Percentiles rank a stretch among this genome's conserved stretches.
Evolutionary conservation across 2,797 vertebrate genomes (phyloP).

Genomic region (Labroides dimidiatus): DNA sequence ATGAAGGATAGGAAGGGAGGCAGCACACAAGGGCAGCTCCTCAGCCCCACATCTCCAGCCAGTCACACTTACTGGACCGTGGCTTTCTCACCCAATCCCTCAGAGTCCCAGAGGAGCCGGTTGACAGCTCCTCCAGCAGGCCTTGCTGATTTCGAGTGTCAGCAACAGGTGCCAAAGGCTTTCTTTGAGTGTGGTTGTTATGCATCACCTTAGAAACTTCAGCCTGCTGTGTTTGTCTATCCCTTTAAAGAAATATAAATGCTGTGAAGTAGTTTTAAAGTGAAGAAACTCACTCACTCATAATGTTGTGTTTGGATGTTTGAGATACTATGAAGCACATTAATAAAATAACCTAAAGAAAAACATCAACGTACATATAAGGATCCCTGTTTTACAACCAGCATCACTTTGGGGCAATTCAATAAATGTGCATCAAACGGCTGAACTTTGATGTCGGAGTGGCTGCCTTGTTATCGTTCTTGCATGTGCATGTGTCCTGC

Average conservation of each 20-base stretch:
- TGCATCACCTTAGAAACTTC: conserved; percentile 34
- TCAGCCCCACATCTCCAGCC: conserved; percentile 59
- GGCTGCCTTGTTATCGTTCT: conserved; percentile 39
- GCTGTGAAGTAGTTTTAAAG: conserved; percentile 28
- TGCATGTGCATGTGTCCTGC: conserved; percentile 17
- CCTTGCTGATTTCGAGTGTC: conserved; percentile 34
- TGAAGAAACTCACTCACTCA: conserved; percentile 23
- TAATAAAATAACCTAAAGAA: too few species aligned
- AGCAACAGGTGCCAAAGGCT: conserved; percentile 69
- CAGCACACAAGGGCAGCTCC: conserved; percentile 41
- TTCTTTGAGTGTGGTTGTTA: conserved; percentile 38
- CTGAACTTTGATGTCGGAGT: conserved; percentile 54
- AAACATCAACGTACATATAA: too few species aligned
- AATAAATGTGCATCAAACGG: conserved; percentile 31
- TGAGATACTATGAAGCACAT: too few species aligned
- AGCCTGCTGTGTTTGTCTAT: conserved; percentile 19
- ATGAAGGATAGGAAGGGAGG: conserved; percentile 54
- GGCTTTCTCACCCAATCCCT: conserved; percentile 65
- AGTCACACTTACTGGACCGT: conserved; percentile 73
- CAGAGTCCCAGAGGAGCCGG: conserved; percentile 54
- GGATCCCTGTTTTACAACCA: too few species aligned
- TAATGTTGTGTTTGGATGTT: conserved; percentile 21
- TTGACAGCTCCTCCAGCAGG: conserved; percentile 64
- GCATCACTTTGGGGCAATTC: conserved; percentile 17
- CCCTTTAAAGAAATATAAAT: conserved; percentile 22